These are phyloP conservation scores for Antennarius striatus DNA, from an alignment of 2,113 vertebrate species.

Conservation along the genomic window DNA sequence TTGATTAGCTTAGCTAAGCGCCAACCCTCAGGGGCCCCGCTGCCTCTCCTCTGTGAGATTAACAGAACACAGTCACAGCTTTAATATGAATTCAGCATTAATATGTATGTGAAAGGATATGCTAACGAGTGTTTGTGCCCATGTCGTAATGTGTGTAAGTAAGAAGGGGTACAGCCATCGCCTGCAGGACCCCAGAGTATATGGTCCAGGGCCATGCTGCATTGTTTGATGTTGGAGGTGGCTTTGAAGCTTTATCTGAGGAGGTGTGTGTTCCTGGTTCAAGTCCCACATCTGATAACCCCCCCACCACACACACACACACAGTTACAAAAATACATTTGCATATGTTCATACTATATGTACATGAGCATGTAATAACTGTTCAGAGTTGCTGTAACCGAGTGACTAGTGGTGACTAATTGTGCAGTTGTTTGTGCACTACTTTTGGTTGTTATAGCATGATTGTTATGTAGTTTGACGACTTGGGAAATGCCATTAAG, in stretches of 20 bases:
- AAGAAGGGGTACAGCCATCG: slow-evolving; percentile 42
- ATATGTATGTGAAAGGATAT: slow-evolving; percentile 65
- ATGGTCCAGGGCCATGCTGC: slow-evolving; percentile 21
- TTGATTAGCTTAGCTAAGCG: slow-evolving; percentile 75
- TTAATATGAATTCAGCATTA: slow-evolving; percentile 72
- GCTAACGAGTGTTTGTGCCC: slow-evolving; percentile 65
- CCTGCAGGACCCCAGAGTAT: slow-evolving; percentile 44
- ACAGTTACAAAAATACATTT: slow-evolving; percentile 30
- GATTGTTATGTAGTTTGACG: too few relatives aligned
- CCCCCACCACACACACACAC: slow-evolving; percentile 10
- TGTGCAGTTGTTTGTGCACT: too few relatives aligned
- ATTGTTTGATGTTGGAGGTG: slow-evolving; percentile 55
- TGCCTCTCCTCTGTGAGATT: slow-evolving; percentile 65
- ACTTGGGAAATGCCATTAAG: too few relatives aligned
- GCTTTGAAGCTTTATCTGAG: slow-evolving; percentile 62
- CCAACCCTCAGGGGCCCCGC: slow-evolving; percentile 64
- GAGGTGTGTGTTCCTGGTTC: slow-evolving; percentile 25
- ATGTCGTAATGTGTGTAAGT: slow-evolving; percentile 36
- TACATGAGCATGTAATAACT: neutral
- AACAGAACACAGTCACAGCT: slow-evolving; percentile 64
- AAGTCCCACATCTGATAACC: slow-evolving; percentile 31
- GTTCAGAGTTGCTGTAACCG: too few relatives aligned
- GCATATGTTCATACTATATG: slow-evolving; percentile 1
- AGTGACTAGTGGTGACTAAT: too few relatives aligned
- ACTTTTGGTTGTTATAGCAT: too few relatives aligned